A percentile compares a stretch with the other conserved stretches of the same genome.
phyloP scores from a whole-genome alignment of 1,140 invertebrate genomes.

The Drosophila funebris region DNA sequence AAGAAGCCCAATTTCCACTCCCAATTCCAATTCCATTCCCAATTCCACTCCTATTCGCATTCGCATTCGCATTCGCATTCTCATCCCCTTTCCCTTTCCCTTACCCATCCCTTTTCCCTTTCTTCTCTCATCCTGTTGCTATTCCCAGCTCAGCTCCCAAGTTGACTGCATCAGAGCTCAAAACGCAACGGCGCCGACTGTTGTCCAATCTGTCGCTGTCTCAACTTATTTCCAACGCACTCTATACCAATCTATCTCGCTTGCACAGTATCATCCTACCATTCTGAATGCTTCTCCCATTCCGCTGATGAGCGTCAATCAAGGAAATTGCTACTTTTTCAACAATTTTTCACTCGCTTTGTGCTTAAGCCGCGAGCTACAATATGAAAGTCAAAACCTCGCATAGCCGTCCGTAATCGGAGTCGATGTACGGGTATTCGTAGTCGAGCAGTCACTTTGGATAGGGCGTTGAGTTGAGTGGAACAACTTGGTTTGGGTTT shows the following conservation, averaged over 20 bases:
- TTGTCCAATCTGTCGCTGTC: slow-evolving; percentile 22
- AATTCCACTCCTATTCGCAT: neutral
- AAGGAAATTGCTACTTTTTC: slow-evolving; percentile 79
- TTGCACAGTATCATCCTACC: neutral
- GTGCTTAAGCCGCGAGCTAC: slow-evolving; percentile 39
- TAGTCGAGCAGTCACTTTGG: slow-evolving; percentile 6
- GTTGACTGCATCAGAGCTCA: slow-evolving; percentile 30
- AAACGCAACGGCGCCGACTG: slow-evolving; percentile 20
- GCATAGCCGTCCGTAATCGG: slow-evolving; percentile 8
- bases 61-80: neutral
- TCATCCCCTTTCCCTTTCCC: neutral
- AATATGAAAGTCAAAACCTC: slow-evolving; percentile 35
- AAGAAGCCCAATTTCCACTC: slow-evolving; percentile 44
- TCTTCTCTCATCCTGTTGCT: neutral
- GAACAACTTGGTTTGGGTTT: slow-evolving; percentile 6
- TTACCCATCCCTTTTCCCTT: neutral
- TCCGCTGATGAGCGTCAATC: slow-evolving; percentile 73
- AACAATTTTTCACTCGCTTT: slow-evolving; percentile 75
- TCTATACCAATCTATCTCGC: neutral
- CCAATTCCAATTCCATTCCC: slow-evolving; percentile 9
- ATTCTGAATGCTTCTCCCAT: neutral
- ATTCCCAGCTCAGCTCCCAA: slow-evolving; percentile 3
- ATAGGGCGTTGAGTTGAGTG: neutral
- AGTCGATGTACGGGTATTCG: neutral
- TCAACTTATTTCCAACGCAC: slow-evolving; percentile 11